Percentiles rank a stretch among this genome's conserved stretches.
These are phyloP conservation scores for Carposina sasakii DNA, from an alignment of 1,140 invertebrate genomes.

Conservation along the genomic window DNA sequence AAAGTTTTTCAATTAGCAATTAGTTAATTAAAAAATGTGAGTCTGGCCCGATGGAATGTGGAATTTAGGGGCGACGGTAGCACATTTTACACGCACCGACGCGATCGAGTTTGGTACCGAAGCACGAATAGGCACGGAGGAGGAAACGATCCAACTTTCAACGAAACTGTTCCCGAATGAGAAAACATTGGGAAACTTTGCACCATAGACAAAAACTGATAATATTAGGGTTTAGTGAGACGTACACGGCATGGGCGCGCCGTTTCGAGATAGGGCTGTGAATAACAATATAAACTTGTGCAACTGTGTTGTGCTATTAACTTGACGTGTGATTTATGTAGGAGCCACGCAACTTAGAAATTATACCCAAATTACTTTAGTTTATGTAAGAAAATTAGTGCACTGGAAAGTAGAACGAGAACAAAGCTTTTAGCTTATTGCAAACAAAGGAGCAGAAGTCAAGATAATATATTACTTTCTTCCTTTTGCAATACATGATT, in stretches of 20 bases:
- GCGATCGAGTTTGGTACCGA: slow-evolving; percentile 36
- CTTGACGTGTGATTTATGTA: slow-evolving; percentile 32
- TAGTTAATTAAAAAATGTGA: slow-evolving; percentile 52
- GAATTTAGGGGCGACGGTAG: slow-evolving; percentile 48
- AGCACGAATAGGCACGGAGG: slow-evolving; percentile 46
- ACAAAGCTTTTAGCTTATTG: too few species aligned
- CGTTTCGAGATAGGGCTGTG: slow-evolving; percentile 42
- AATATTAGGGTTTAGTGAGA: slow-evolving; percentile 20
- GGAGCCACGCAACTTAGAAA: slow-evolving; percentile 23
- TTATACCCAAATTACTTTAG: slow-evolving; percentile 23
- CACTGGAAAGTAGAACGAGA: too few species aligned
- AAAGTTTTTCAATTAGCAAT: slow-evolving; percentile 61
- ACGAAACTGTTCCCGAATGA: slow-evolving; percentile 47
- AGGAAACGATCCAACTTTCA: slow-evolving; percentile 55
- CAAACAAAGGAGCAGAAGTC: too few species aligned
- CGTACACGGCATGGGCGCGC: too few species aligned
- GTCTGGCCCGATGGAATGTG: slow-evolving; percentile 18
- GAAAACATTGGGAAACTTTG: slow-evolving; percentile 61
- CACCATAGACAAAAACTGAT: slow-evolving; percentile 47
- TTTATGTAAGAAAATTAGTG: slow-evolving; percentile 14
- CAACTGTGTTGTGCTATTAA: slow-evolving; percentile 32
- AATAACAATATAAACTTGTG: slow-evolving; percentile 47
- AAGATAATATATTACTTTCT: too few species aligned
- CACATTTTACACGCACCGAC: slow-evolving; percentile 60
- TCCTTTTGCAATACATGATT: too few species aligned